Evolutionary conservation across 1,140 invertebrate genomes (phyloP).

Genomic region (Drosophila ficusphila): DNA sequence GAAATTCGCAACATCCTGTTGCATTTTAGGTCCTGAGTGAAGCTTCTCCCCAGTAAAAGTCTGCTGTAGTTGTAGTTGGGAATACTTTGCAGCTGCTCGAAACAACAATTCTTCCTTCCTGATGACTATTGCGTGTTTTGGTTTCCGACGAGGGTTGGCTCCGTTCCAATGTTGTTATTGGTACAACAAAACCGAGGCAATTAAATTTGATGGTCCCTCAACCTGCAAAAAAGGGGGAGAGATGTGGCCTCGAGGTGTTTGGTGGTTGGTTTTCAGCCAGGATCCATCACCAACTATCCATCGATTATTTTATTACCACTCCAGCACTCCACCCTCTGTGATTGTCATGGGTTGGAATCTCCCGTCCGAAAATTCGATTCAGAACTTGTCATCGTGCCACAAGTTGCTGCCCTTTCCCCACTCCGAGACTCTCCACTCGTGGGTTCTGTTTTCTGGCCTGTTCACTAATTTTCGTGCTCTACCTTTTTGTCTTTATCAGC

Average conservation of each 20-base stretch:
- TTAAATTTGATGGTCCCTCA: constrained; percentile 65
- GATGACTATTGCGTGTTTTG: constrained; percentile 63
- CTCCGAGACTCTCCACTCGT: constrained; percentile 11
- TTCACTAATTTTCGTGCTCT: constrained; percentile 72
- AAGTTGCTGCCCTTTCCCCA: constrained; percentile 58
- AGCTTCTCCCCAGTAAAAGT: constrained; percentile 1
- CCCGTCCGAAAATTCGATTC: constrained; percentile 1
- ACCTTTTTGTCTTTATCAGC: constrained; percentile 69
- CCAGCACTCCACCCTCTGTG: background rate
- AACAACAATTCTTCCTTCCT: constrained; percentile 24
- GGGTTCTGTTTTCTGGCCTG: constrained; percentile 27
- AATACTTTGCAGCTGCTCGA: constrained; percentile 37
- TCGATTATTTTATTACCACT: constrained; percentile 71
- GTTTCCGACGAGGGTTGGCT: constrained; percentile 54
- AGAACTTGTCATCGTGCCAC: constrained; percentile 74
- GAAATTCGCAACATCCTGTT: constrained; percentile 72
- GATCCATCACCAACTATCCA: constrained; percentile 31
- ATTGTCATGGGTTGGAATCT: background rate
- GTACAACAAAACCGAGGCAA: constrained; percentile 73
- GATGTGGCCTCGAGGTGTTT: constrained; percentile 6
- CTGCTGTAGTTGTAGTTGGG: background rate
- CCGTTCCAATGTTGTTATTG: constrained; percentile 58
- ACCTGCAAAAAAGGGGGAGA: constrained; percentile 31
- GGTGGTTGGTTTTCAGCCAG: constrained; percentile 30
- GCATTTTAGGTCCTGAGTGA: constrained; percentile 43